Evolutionary conservation across 2,888 invertebrate genomes (phyloP), one percentile per base, ranked within the genome.

Genomic region (Leucania comma): DNA sequence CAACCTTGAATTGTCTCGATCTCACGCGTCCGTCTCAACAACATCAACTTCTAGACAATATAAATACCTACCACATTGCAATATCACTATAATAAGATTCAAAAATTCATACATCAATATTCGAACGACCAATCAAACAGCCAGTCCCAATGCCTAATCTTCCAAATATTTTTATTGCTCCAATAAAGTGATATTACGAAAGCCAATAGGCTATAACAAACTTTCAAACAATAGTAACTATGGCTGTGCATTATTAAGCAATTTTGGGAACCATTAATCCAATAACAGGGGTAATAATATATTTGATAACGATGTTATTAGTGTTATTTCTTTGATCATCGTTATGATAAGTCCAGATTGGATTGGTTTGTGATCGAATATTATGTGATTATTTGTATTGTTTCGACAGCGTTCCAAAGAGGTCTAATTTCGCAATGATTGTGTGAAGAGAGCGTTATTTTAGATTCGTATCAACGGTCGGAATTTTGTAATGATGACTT

Each of bases 251-350:
- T 91, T 91, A 91, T 91, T 89, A 90, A 89, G 90, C 89, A 91
- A 93, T 94, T 93, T 93, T 78, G 90, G 88, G 73, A 80, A 72
- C 81, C 93, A 93, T 94, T 94, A 94, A 93, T 93, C 92, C 87
- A 90, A 91, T 92, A 92, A 92, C 75, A 82, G 69, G 66, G 83
- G 84, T 84, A 84, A 84, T 84, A 84, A 82, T 69, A 73, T 81
- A 76, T 82, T 75, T 79, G 78, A 74, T 81, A 84, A 79, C 76
- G 68, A 86, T 76, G 51, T 73, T 83, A 82, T 84, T 79, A 73
- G 74, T 78, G 70, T 75, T 75, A 59, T 73, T 74, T 81, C 60
- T 71, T 77, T 68, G 80, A 82, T 82, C 53, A 46, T 81, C 67
- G 77, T 80, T 78, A 67, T 72, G 67, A 82, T 86, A 84, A 84